Conservation (phyloP, 2,113 vertebrate genomes). For the human region DNA sequence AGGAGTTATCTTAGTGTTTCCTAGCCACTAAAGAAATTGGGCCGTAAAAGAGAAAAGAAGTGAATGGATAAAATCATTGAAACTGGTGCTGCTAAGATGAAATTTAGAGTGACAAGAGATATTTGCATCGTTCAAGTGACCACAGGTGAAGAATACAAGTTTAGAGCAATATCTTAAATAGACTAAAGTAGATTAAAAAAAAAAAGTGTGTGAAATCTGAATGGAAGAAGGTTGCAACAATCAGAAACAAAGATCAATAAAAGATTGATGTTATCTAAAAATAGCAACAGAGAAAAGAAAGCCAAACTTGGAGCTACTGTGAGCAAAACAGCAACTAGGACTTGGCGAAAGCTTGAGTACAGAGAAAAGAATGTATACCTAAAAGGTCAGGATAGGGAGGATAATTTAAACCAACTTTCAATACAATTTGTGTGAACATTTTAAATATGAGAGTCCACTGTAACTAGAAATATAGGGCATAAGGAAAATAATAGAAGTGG, state of each 20-base stretch:
- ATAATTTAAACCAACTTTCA: neutral
- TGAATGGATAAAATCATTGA: neutral
- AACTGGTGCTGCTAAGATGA: neutral
- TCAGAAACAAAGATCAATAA: neutral
- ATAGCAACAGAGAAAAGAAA: neutral
- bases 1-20: neutral
- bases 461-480: neutral
- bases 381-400: neutral
- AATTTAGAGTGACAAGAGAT: neutral
- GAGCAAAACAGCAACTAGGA: neutral
- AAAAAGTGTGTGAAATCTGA: neutral
- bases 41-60: neutral
- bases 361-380: neutral
- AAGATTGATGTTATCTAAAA: neutral
- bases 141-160: neutral
- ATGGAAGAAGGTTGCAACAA: neutral
- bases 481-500: neutral
- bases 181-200: neutral
- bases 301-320: neutral
- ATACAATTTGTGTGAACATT: neutral
- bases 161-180: neutral
- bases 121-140: neutral
- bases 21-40: neutral
- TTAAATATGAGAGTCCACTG: neutral
- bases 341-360: neutral